Conservation (phyloP, 1,140 invertebrate genomes). For the Sitophilus oryzae region DNA sequence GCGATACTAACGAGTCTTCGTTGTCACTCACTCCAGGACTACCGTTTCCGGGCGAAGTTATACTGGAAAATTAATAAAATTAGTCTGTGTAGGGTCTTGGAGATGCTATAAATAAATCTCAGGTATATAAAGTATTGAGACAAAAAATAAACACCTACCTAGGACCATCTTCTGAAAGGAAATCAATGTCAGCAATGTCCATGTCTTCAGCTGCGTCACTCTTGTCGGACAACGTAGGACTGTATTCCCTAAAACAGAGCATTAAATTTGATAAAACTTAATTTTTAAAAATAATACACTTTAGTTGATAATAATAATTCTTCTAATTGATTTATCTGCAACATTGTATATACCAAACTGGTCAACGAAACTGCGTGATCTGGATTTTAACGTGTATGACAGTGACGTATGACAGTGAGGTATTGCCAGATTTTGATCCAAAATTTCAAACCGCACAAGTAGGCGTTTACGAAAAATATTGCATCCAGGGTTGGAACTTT, state of each 20-base stretch:
- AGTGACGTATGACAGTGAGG: no score
- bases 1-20: conserved; percentile 36
- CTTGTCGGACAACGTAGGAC: conserved; percentile 52
- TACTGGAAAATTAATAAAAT: conserved; percentile 34
- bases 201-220: conserved; percentile 40
- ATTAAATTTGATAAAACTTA: not conserved
- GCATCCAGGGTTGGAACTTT: no score
- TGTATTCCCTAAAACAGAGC: conserved; percentile 46
- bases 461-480: no score
- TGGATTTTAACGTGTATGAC: no score
- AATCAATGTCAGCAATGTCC: conserved; percentile 37
- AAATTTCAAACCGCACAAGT: no score
- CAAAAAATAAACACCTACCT: conserved; percentile 6
- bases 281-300: no score
- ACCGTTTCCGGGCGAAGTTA: conserved; percentile 47
- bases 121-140: not conserved
- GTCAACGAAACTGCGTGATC: no score
- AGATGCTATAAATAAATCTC: not conserved
- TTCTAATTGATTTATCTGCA: no score
- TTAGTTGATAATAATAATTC: no score
- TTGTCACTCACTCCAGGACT: conserved; percentile 49
- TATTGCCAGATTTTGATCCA: no score
- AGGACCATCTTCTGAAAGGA: conserved; percentile 34
- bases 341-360: no score
- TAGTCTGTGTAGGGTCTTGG: not conserved